Conservation (phyloP, 2,888 invertebrate species). For the Andrena hattorfiana region DNA sequence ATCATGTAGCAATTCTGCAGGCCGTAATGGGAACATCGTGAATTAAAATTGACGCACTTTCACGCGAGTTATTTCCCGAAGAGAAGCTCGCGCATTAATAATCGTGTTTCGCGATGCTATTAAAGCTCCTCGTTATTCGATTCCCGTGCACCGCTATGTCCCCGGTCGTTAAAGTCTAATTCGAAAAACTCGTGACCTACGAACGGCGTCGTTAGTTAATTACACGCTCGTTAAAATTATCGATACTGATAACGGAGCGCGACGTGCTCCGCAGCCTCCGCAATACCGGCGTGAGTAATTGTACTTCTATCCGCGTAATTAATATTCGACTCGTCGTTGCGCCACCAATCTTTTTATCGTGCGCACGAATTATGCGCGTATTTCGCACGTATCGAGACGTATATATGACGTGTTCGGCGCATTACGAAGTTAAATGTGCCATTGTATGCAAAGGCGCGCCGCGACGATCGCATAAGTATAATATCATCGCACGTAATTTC, state of each 20-base stretch:
- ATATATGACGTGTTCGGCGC: conserved; percentile 3
- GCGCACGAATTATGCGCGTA: conserved; percentile 26
- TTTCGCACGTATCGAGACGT: conserved; percentile 24
- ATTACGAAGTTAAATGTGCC: conserved; percentile 11
- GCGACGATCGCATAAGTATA: not conserved
- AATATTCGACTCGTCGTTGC: conserved; percentile 55
- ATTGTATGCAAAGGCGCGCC: conserved; percentile 4
- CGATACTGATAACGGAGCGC: conserved; percentile 46
- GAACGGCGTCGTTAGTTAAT: conserved; percentile 54
- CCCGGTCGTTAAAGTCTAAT: conserved; percentile 24
- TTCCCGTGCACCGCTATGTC: conserved; percentile 15
- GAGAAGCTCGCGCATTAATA: conserved; percentile 9
- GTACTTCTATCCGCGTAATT: conserved; percentile 60
- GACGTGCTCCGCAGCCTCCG: conserved; percentile 21
- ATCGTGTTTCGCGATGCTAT: conserved; percentile 11
- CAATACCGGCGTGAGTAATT: conserved; percentile 49
- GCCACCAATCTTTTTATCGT: conserved; percentile 38
- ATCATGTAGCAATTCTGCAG: not conserved
- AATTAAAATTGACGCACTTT: conserved; percentile 11
- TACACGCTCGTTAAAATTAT: conserved; percentile 61
- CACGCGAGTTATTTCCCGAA: not conserved
- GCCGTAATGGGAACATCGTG: conserved; percentile 4
- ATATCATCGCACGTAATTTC: conserved; percentile 20
- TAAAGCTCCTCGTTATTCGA: conserved; percentile 26
- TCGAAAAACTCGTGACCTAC: conserved; percentile 37